Evolutionary conservation across 1,140 invertebrate genomes (phyloP), one percentile per base, ranked within the genome.

Genomic region (Drosophila bocki): DNA sequence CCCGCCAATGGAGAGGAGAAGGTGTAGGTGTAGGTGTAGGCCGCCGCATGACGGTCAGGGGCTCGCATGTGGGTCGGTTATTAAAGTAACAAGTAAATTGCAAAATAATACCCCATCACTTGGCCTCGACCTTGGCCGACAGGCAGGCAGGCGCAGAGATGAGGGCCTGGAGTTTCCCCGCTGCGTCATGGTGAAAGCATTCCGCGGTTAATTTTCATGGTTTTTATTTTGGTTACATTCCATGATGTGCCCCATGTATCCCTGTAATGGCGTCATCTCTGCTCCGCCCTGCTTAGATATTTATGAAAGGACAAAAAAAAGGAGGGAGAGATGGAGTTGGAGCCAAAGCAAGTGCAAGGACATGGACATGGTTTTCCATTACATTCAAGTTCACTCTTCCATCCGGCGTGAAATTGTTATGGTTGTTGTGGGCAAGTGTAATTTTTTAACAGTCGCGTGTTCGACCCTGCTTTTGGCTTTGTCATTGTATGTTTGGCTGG

Each of bases 51-150:
- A 33, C 39, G 68, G 62, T 68, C 62, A 22, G 62, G 65, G 53
- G 69, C 22, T 72, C 37, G 70, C 70, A 74, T 74, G 70, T 74
- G 68, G 70, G 70, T 11, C 56, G 71, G 64, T 70, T 71, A 41
- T 79, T 76, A 83, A 72, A 84, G 62, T 80, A 67, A 65, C 54
- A 76, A 68, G 57, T 72, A 84, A 85, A 83, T 83, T 84, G 80
- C 81, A 51, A 44, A 65, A 80, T 67, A 83, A 71, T 77, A 44
- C 37, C 45, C 57, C 62, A n/a, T 37, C 57, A 54, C 57, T 41
- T 62, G 57, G 39, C 71, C 70, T 72, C 70, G 70, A 70, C 70
- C 70, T 74, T 74, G 70, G 45, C 35, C 37, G 9, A 3, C 44
- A 44, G 17, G 13, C 17, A 7, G 32, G 32, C 32, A 53, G 50